These are phyloP conservation scores for Anguilla japonica DNA, from an alignment of 2,113 vertebrate species.

Conservation along the genomic window DNA sequence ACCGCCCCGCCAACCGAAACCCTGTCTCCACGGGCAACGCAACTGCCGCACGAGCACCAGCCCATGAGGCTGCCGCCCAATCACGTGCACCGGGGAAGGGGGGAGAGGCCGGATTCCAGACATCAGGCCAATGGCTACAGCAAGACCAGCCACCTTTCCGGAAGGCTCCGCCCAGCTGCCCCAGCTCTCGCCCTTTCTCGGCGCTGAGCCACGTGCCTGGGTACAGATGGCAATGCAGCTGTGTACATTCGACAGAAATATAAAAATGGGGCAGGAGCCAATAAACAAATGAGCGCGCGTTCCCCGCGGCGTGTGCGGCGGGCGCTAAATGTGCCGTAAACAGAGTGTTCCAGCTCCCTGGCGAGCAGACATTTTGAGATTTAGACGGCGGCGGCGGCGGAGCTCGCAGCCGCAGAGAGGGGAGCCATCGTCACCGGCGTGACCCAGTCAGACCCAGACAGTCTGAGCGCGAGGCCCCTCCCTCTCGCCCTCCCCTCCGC, in stretches of 20 bases:
- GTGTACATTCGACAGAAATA: background rate
- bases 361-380: background rate
- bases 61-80: background rate
- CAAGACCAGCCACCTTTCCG: background rate
- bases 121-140: no score
- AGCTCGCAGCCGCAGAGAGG: background rate
- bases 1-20: no score
- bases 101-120: background rate
- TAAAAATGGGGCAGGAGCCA: background rate
- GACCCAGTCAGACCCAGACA: slow-evolving; percentile 9
- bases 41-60: no score
- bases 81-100: background rate
- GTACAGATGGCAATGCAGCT: background rate
- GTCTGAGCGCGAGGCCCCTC: background rate
- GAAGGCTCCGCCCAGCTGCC: background rate
- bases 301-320: background rate
- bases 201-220: background rate
- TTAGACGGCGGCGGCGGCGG: background rate
- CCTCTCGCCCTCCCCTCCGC: slow-evolving; percentile 5
- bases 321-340: background rate
- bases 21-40: no score
- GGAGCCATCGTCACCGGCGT: background rate
- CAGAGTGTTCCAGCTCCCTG: background rate
- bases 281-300: background rate
- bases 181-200: background rate